Base-by-base conservation (phyloP, 2,113 vertebrate species). In the Pachycephala philippinensis region DNA sequence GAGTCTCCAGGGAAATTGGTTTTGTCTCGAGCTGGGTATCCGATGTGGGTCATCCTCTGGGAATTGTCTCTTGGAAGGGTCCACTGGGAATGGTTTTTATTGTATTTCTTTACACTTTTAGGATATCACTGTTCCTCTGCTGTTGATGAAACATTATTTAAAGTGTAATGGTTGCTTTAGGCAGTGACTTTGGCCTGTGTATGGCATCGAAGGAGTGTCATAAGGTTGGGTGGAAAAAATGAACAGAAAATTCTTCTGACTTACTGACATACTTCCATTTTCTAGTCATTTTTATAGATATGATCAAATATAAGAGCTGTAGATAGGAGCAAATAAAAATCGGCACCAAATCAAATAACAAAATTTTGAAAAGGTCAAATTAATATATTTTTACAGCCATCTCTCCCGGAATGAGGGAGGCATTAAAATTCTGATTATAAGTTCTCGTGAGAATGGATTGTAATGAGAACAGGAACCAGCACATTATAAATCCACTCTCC, bases 401-500 rank as follows among this genome's bases (percentile, higher is more conserved):
- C 93, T 95, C 87, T 93, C 57, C 79, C 3, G 15, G 81, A 93
- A 76, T 42, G 87, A 40, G 80, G 2, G 40, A 92, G 76, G 77
- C 90, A 91, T 97, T 96, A 94, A 96, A 96, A 96, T 95, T 93
- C 93, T 80, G 95, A 89, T 95, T 84, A 54, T 82, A 90, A 61
- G 84, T 94, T 96, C 96, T 97, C 70, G 79, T 95, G 96, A 96
- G 95, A 97, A 64, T 56, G 91, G 92, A 40, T 57, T 87, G 82
- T 95, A 97, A 97, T 95, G 94, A 97, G 95, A 97, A 91, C 81
- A 95, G 96, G 90, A 97, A 89, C 91, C 79, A 69, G 87, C 90
- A 65, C 63, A 60, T 96, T 96, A 96, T 80, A 91, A 97, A 96
- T 80, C 94, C 87, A 9, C 91, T 97, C 95, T 97, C 92, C 79